A percentile compares a stretch with the other conserved stretches of the same genome.
phyloP scores from a whole-genome alignment of 1,140 invertebrate genomes.

The Ectropis grisescens region DNA sequence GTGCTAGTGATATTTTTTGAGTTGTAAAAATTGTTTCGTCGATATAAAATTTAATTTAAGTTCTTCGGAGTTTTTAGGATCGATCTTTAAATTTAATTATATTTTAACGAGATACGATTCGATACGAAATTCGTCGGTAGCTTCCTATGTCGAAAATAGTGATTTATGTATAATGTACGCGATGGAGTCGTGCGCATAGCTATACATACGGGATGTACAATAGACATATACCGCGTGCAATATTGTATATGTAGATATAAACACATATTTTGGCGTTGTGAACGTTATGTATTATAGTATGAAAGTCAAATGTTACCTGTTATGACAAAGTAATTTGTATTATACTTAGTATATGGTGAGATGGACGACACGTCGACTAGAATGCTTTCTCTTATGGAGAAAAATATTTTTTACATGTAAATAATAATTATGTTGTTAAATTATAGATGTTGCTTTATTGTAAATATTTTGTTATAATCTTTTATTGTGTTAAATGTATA shows the following conservation, averaged over 20 bases:
- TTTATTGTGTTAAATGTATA: conserved; percentile 45
- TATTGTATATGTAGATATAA: conserved; percentile 52
- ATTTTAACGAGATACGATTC: conserved; percentile 24
- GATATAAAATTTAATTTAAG: conserved; percentile 27
- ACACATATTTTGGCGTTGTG: conserved; percentile 63
- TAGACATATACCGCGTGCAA: conserved; percentile 57
- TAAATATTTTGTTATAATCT: conserved; percentile 63
- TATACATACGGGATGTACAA: conserved; percentile 43
- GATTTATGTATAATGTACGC: conserved; percentile 19
- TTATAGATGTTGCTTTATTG: conserved; percentile 64
- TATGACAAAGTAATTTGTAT: conserved; percentile 66
- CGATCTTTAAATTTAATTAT: conserved; percentile 24
- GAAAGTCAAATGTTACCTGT: conserved; percentile 70
- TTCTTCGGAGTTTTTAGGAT: conserved; percentile 38
- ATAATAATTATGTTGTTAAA: conserved; percentile 66
- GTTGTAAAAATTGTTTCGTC: conserved; percentile 35
- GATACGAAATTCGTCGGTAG: conserved; percentile 37
- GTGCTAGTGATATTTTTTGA: conserved; percentile 59
- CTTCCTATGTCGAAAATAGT: conserved; percentile 41
- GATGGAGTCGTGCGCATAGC: conserved; percentile 38
- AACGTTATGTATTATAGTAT: conserved; percentile 68
- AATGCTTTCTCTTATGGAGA: conserved; percentile 25
- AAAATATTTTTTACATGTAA: conserved; percentile 40
- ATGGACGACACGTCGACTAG: conserved; percentile 25
- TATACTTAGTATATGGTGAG: conserved; percentile 28